phyloP scores from a whole-genome alignment of 2,113 vertebrate species.

The Haliaeetus leucogaster region DNA sequence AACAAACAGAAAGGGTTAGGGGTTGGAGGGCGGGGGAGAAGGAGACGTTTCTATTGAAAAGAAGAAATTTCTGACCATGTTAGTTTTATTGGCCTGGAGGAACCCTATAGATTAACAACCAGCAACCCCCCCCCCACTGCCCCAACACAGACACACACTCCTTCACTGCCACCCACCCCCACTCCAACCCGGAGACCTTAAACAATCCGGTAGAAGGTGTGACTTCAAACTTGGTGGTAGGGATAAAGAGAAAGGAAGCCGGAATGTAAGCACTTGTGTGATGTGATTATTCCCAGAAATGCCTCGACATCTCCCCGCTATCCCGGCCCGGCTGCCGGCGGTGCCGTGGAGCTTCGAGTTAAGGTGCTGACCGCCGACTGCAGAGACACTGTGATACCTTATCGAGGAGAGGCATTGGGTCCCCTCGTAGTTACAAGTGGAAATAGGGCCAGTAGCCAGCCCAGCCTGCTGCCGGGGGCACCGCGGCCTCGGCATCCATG shows the following conservation, averaged over 20 bases:
- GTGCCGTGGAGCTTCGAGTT: constrained; percentile 50
- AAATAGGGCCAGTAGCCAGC: constrained; percentile 62
- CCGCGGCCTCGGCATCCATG: neutral
- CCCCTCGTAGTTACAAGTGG: constrained; percentile 75
- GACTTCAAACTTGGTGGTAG: constrained; percentile 72
- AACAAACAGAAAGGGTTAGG: neutral
- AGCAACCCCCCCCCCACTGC: neutral
- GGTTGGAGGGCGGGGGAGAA: neutral
- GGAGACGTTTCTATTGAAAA: neutral
- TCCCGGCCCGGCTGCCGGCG: constrained; percentile 59
- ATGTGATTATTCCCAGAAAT: constrained; percentile 98
- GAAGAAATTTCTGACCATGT: constrained; percentile 37
- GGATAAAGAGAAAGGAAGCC: constrained; percentile 76
- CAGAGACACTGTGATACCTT: constrained; percentile 77
- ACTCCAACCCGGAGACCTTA: constrained; percentile 40
- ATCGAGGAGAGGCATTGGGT: constrained; percentile 69
- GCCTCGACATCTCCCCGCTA: constrained; percentile 83
- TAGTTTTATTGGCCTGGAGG: constrained; percentile 58
- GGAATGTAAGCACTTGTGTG: constrained; percentile 92
- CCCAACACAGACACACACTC: neutral
- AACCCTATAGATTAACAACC: constrained; percentile 58
- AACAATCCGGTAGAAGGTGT: constrained; percentile 73
- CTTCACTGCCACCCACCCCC: constrained; percentile 24
- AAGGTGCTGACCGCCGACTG: constrained; percentile 44
- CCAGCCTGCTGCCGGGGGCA: neutral